Conservation (phyloP, 2,113 vertebrate genomes). For the Scolopax mira region DNA sequence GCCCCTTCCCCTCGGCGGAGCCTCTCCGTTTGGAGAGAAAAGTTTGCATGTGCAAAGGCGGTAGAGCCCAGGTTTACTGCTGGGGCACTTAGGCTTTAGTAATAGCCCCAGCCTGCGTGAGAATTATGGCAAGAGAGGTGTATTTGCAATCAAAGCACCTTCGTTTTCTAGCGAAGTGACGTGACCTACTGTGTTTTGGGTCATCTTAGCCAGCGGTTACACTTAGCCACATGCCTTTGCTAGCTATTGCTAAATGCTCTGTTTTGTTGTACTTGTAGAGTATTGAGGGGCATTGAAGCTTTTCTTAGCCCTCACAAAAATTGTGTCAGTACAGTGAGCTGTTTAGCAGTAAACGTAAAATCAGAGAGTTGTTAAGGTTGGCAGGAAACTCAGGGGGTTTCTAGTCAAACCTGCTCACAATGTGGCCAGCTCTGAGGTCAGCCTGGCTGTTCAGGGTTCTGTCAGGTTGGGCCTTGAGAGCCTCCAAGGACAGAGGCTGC, state of each 20-base stretch:
- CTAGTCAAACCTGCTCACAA: background rate
- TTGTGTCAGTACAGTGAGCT: background rate
- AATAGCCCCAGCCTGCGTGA: fast-evolving
- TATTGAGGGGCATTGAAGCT: fast-evolving
- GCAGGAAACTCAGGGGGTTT: background rate
- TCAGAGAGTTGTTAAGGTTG: background rate
- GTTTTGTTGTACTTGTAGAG: fast-evolving
- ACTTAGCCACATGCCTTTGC: fast-evolving
- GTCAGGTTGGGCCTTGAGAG: background rate
- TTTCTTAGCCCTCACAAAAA: background rate
- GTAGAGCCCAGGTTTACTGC: fast-evolving
- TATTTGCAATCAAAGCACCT: fast-evolving
- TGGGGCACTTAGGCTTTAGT: fast-evolving
- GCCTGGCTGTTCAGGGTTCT: background rate
- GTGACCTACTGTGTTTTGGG: fast-evolving
- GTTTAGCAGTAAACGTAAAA: background rate
- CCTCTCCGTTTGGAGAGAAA: background rate
- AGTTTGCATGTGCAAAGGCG: fast-evolving
- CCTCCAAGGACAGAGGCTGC: background rate
- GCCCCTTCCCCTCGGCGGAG: no score
- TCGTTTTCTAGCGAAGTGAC: fast-evolving
- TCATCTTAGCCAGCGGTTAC: background rate
- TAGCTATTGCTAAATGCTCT: fast-evolving
- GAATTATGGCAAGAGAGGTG: fast-evolving
- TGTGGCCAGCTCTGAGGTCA: background rate